These are phyloP conservation scores for Neodon shergylaensis DNA, from an alignment of 2,113 vertebrate species.

Conservation along the genomic window DNA sequence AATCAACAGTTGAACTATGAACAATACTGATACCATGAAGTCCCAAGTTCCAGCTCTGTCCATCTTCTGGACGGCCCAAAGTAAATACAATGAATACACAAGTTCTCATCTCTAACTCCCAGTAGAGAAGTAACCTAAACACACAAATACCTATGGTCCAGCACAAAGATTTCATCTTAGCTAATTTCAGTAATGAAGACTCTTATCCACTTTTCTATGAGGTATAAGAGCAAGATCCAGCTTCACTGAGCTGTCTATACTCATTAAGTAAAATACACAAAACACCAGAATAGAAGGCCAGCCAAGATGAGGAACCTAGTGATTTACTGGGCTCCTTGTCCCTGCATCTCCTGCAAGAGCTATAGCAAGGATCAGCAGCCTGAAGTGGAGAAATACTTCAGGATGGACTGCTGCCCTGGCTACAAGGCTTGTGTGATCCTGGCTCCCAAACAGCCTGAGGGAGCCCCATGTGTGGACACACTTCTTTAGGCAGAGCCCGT, in stretches of 20 bases:
- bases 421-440: not conserved
- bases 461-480: not conserved
- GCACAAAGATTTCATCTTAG: not conserved
- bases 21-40: not conserved
- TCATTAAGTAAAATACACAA: not conserved
- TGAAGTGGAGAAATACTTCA: not conserved
- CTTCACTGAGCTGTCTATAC: not conserved
- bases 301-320: not conserved
- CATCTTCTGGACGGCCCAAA: constrained; percentile 1
- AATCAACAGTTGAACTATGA: constrained; percentile 33
- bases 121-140: not conserved
- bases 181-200: not conserved
- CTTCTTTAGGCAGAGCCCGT: not conserved
- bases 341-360: not conserved
- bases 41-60: constrained; percentile 19
- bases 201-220: not conserved
- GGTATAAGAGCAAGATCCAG: not conserved
- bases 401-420: not conserved
- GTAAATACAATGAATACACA: not conserved
- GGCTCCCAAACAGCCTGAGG: not conserved
- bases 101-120: not conserved
- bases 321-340: not conserved
- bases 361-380: not conserved
- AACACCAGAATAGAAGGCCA: not conserved
- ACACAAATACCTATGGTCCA: constrained; percentile 13